Evolutionary conservation across 2,113 vertebrate genomes (phyloP), one percentile per base, ranked within the genome.

Genomic region (Lipophrys pholis): DNA sequence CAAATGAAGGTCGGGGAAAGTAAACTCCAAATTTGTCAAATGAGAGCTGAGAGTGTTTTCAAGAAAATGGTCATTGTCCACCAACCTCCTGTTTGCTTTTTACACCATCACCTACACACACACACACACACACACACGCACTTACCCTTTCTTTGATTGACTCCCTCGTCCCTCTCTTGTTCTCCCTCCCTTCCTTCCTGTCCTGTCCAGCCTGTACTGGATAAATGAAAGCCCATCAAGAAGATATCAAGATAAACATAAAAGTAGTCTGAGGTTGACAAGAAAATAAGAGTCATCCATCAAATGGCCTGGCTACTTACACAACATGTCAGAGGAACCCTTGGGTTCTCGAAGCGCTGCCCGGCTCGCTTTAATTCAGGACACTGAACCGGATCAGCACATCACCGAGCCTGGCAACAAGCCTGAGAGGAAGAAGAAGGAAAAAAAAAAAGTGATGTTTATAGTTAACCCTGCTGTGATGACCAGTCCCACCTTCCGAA

Each of bases 281-380:
- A 85, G 89, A 91, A 93, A 93, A 94, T 92, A 89, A 83, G 80
- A 92, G 78, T 85, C 91, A 93, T 93, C 89, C 88, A 93, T 94
- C 93, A 93, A 86, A 73, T 65, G 73, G 66, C 36, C 39, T 21
- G 69, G 73, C 75, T 86, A 77, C 82, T 92, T 90, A 89, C 90
- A 84, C 73, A 42, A 73, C 62, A 54, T 88, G 91, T 92, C 89
- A 91, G 73, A 75, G 66, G 40, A 82, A 85, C 76, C 85, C 69
- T 8, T 40, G 80, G 74, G 63, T 78, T 59, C 73, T 79, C 42
- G 58, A 60, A 69, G 64, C 52, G 14, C 64, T 12, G 56, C 68
- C 77, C 56, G 57, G 30, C 76, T 61, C 54, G 40, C 71, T 88
- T 80, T 84, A 83, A 90, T 85, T 70, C 65, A 63, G 74, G 74